Evolutionary conservation across 1,140 invertebrate genomes (phyloP).

Genomic region (Lepidostoma basale): DNA sequence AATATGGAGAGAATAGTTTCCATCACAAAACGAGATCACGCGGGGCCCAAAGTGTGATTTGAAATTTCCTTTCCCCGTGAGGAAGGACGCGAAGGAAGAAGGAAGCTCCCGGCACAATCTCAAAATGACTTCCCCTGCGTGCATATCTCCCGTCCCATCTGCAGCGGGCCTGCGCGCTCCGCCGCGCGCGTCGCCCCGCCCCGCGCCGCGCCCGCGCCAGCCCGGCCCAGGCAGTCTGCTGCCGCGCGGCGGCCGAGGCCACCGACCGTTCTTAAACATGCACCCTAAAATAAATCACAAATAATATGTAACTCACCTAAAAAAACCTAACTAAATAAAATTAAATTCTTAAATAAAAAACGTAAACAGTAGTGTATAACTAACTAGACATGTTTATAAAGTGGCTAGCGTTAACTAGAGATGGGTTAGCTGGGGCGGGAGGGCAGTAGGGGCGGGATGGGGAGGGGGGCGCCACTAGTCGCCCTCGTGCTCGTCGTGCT

Average conservation of each 20-base stretch:
- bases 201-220: neutral
- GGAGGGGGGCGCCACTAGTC: slow-evolving; percentile 40
- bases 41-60: too few species aligned
- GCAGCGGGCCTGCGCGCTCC: slow-evolving; percentile 4
- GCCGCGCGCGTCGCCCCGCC: neutral
- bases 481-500: slow-evolving; percentile 43
- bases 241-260: slow-evolving; percentile 46
- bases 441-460: slow-evolving; percentile 44
- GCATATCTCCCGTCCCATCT: neutral
- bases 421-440: slow-evolving; percentile 39
- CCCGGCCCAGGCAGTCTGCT: slow-evolving; percentile 39
- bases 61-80: neutral
- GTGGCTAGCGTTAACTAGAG: slow-evolving; percentile 40
- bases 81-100: too few species aligned
- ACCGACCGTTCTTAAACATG: slow-evolving; percentile 46
- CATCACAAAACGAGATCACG: too few species aligned
- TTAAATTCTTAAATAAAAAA: slow-evolving; percentile 35
- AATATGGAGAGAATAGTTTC: too few species aligned
- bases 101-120: neutral
- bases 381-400: slow-evolving; percentile 42
- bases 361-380: slow-evolving; percentile 38
- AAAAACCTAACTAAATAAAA: slow-evolving; percentile 36
- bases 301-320: slow-evolving; percentile 45
- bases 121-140: neutral
- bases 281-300: slow-evolving; percentile 43